Percentiles rank a stretch among this genome's conserved stretches.
Evolutionary conservation across 1,140 invertebrate species (phyloP).

Genomic region (Drosophila biarmipes): DNA sequence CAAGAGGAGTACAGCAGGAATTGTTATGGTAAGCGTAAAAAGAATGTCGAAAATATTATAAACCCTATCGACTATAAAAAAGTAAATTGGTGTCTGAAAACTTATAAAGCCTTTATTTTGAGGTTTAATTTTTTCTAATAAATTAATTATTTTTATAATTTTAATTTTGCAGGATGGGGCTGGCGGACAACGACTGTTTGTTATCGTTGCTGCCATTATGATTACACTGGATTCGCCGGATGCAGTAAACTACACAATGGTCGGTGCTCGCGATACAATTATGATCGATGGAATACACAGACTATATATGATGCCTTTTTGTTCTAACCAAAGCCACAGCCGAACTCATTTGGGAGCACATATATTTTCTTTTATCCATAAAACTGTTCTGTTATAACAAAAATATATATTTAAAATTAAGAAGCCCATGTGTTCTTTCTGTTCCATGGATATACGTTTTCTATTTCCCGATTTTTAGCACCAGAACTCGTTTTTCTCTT

Average conservation of each 20-base stretch:
- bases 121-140: background rate
- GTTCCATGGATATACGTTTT: too few species aligned
- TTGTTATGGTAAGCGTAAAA: constrained; percentile 35
- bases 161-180: constrained; percentile 28
- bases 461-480: too few species aligned
- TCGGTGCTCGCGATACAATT: constrained; percentile 26
- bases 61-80: background rate
- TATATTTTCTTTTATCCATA: too few species aligned
- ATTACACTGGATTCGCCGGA: constrained; percentile 39
- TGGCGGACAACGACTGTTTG: constrained; percentile 22
- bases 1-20: constrained; percentile 12
- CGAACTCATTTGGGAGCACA: too few species aligned
- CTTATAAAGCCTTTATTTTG: too few species aligned
- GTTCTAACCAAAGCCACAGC: too few species aligned
- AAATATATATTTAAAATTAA: too few species aligned
- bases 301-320: background rate
- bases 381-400: too few species aligned
- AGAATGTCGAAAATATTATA: background rate
- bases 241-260: constrained; percentile 54
- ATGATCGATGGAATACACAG: background rate
- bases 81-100: too few species aligned
- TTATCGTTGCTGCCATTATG: constrained; percentile 67
- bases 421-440: too few species aligned
- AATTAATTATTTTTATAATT: background rate
- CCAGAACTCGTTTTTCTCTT: too few species aligned